These are phyloP conservation scores for Phthorimaea operculella DNA, from an alignment of 1,140 invertebrate species.

Conservation along the genomic window DNA sequence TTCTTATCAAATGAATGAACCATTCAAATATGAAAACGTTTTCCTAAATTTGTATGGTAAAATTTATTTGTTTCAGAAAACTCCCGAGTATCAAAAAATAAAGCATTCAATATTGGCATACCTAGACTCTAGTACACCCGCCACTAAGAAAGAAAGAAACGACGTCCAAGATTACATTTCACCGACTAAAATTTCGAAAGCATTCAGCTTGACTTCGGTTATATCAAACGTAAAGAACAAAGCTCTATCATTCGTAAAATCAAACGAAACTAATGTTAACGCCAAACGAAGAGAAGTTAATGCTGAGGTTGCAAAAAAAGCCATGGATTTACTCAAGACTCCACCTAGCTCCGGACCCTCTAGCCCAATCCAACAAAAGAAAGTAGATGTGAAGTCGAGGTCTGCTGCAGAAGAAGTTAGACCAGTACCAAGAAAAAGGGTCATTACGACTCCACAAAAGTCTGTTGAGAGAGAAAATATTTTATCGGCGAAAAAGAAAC, in stretches of 20 bases:
- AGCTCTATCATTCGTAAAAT: slow-evolving; percentile 64
- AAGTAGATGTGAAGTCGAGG: background rate
- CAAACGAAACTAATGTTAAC: slow-evolving; percentile 39
- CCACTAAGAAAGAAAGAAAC: slow-evolving; percentile 20
- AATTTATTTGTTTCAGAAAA: slow-evolving; percentile 56
- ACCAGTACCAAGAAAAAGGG: background rate
- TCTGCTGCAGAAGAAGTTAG: background rate
- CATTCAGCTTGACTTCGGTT: slow-evolving; percentile 49
- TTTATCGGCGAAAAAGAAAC: slow-evolving; percentile 9
- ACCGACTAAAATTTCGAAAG: slow-evolving; percentile 33
- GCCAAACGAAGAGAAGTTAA: slow-evolving; percentile 24
- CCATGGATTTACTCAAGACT: slow-evolving; percentile 39
- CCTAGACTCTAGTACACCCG: slow-evolving; percentile 52
- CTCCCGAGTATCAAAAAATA: slow-evolving; percentile 60
- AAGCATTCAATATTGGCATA: slow-evolving; percentile 63
- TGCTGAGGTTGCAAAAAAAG: slow-evolving; percentile 36
- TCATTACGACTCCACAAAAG: slow-evolving; percentile 1
- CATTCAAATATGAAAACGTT: slow-evolving; percentile 1
- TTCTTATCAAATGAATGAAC: background rate
- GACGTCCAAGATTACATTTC: slow-evolving; percentile 25
- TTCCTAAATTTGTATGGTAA: slow-evolving; percentile 1
- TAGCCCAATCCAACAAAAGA: slow-evolving; percentile 23
- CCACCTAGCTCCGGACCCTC: slow-evolving; percentile 38
- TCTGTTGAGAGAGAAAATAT: background rate
- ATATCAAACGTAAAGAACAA: slow-evolving; percentile 68